Percentiles rank a stretch among this genome's conserved stretches.
Evolutionary conservation across 2,113 vertebrate genomes (phyloP).

Genomic region (Solea solea): DNA sequence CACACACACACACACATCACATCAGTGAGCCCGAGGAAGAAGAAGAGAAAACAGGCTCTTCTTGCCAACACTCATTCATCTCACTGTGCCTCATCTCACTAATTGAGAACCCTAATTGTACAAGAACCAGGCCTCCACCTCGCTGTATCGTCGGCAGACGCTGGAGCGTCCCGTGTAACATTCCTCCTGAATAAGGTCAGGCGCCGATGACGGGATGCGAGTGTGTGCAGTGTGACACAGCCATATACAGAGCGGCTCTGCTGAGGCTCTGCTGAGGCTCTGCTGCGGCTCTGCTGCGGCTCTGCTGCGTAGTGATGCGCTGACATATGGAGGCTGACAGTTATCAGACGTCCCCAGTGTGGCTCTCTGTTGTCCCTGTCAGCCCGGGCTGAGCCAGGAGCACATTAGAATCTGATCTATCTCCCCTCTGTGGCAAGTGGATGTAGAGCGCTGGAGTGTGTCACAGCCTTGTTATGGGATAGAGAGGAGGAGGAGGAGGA

Average conservation of each 20-base stretch:
- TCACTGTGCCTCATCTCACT: conserved; percentile 43
- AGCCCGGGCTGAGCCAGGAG: conserved; percentile 62
- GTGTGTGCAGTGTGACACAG: conserved; percentile 44
- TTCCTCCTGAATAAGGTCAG: conserved; percentile 57
- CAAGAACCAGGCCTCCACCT: conserved; percentile 48
- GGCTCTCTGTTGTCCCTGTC: conserved; percentile 69
- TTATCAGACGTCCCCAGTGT: conserved; percentile 70
- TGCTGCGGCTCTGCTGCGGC: conserved; percentile 13
- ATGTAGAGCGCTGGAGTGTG: conserved; percentile 67
- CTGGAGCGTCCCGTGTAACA: conserved; percentile 18
- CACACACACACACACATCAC: neutral
- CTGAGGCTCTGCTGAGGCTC: conserved; percentile 26
- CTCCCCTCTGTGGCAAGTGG: conserved; percentile 61
- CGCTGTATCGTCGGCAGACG: conserved; percentile 39
- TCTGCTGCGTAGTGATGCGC: conserved; percentile 48
- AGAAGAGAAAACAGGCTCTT: neutral
- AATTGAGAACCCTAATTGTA: conserved; percentile 71
- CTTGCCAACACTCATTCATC: conserved; percentile 54
- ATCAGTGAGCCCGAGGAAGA: conserved; percentile 7
- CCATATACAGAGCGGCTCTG: conserved; percentile 35
- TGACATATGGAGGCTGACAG: conserved; percentile 74
- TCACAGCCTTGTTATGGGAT: conserved; percentile 59
- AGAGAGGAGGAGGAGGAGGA: conserved; percentile 53
- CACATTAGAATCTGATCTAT: conserved; percentile 74
- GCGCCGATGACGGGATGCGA: conserved; percentile 18